Evolutionary conservation across 2,113 vertebrate genomes (phyloP), one percentile per base, ranked within the genome.

Genomic region (Erinaceus europaeus): DNA sequence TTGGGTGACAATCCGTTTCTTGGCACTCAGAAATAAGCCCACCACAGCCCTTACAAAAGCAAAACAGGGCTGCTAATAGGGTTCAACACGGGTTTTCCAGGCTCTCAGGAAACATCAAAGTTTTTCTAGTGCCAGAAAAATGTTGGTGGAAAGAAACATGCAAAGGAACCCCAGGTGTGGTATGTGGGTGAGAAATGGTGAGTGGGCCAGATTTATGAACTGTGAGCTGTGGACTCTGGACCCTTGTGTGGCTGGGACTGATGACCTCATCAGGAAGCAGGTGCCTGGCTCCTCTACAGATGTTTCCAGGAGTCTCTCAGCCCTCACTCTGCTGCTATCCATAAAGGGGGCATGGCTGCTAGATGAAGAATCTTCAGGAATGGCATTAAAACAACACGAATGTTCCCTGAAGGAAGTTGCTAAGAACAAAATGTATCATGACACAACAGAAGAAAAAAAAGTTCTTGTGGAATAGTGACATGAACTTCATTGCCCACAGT

Each of bases 181-280:
- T 9, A 0, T 11, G 50, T 36, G 52, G 82, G 52, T 0, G 14
- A 84, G 52, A 68, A 71, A 79, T 7, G 25, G 44, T 64, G 75
- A 71, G 44, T 46, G 50, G 48, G 75, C 25, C 52, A 80, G 90
- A 93, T 92, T 94, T 91, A 92, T 86, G 44, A 89, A 85, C 81
- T 92, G 90, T 48, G n/a, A 82, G 86, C 52, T 2, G 6, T 44
- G 1, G 8, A 61, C 36, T 2, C 4, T 20, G 4, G 0, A 42
- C 3, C 13, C 57, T 69, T 34, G 29, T 27, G 55, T 57, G 55
- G 57, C 13, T n/a, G 46, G 21, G 61, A 5, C 32, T 38, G 20
- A 59, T 91, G 79, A 94, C 72, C 80, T 94, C 73, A 78, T 9
- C 69, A 64, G 71, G 91, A 68, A 72, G 65, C 75, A 93, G 73